These are phyloP conservation scores for Trichogramma evanescens DNA, from an alignment of 2,888 invertebrate genomes.

Conservation along the genomic window DNA sequence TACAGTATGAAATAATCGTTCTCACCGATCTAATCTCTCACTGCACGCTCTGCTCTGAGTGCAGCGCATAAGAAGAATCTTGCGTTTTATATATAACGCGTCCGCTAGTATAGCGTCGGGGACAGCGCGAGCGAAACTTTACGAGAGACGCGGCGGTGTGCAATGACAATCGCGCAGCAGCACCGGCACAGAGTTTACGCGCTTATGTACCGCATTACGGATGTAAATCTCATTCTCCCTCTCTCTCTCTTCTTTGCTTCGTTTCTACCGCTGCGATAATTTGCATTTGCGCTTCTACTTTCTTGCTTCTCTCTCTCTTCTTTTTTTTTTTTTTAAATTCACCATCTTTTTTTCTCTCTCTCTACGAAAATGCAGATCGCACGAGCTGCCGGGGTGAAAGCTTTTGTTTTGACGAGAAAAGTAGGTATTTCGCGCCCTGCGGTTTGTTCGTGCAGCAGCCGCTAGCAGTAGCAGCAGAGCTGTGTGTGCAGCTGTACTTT, in stretches of 20 bases:
- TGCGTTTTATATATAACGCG: too few relatives aligned
- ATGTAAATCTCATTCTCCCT: constrained; percentile 19
- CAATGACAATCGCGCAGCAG: constrained; percentile 8
- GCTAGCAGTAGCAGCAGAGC: too few relatives aligned
- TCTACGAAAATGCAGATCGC: constrained; percentile 2
- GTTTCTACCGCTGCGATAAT: constrained; percentile 1
- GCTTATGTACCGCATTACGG: constrained; percentile 10
- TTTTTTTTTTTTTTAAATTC: background rate
- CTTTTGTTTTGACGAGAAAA: constrained; percentile 15
- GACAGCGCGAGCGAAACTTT: too few relatives aligned
- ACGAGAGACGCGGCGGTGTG: background rate
- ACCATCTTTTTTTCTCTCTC: background rate
- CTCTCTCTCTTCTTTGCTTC: background rate
- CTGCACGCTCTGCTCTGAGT: background rate
- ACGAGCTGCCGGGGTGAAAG: background rate
- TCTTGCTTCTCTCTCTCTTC: background rate
- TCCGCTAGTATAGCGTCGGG: too few relatives aligned
- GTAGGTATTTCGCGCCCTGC: background rate
- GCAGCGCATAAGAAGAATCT: too few relatives aligned
- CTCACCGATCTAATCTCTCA: background rate
- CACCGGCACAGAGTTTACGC: constrained; percentile 8
- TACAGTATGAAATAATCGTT: too few relatives aligned
- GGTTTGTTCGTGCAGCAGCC: constrained; percentile 4
- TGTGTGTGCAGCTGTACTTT: background rate
- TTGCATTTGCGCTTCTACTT: constrained; percentile 9